A percentile compares a stretch with the other conserved stretches of the same genome.
Conservation (phyloP, 2,113 vertebrate species). For the Scatophagus argus region DNA sequence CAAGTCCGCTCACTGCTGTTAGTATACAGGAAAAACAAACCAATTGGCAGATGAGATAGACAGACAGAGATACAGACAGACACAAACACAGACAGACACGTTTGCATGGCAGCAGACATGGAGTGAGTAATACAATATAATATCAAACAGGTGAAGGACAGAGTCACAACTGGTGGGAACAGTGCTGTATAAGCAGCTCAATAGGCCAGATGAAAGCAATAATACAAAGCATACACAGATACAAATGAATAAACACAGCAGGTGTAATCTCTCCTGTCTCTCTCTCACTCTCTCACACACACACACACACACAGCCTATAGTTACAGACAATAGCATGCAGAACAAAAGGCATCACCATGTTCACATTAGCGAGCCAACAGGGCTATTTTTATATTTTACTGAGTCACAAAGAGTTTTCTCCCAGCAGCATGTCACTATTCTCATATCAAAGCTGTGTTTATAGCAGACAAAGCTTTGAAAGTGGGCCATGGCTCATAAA, state of each 20-base stretch:
- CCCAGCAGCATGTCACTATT: slow-evolving; percentile 75
- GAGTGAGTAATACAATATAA: slow-evolving; percentile 76
- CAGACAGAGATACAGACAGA: slow-evolving; percentile 62
- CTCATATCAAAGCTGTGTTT: slow-evolving; percentile 80
- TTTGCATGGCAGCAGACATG: slow-evolving; percentile 62
- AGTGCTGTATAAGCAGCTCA: slow-evolving; percentile 62
- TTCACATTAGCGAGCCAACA: slow-evolving; percentile 72
- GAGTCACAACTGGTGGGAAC: slow-evolving; percentile 66
- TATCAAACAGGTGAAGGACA: slow-evolving; percentile 74
- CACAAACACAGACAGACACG: slow-evolving; percentile 72
- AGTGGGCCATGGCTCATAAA: slow-evolving; percentile 80
- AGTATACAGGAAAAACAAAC: slow-evolving; percentile 62
- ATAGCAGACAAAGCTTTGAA: slow-evolving; percentile 79
- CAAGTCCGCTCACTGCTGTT: slow-evolving; percentile 52
- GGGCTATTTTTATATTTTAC: slow-evolving; percentile 77
- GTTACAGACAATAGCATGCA: slow-evolving; percentile 57
- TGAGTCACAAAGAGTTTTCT: slow-evolving; percentile 80
- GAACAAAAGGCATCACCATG: slow-evolving; percentile 73
- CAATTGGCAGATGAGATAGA: slow-evolving; percentile 56
- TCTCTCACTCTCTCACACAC: background rate
- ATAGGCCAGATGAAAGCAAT: slow-evolving; percentile 39
- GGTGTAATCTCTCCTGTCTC: slow-evolving; percentile 48
- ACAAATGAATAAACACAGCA: slow-evolving; percentile 47
- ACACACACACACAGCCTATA: slow-evolving; percentile 49
- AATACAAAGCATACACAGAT: slow-evolving; percentile 48